Evolutionary conservation across 2,888 invertebrate species (phyloP), one percentile per base, ranked within the genome.

Genomic region (Silvanus unidentatus): DNA sequence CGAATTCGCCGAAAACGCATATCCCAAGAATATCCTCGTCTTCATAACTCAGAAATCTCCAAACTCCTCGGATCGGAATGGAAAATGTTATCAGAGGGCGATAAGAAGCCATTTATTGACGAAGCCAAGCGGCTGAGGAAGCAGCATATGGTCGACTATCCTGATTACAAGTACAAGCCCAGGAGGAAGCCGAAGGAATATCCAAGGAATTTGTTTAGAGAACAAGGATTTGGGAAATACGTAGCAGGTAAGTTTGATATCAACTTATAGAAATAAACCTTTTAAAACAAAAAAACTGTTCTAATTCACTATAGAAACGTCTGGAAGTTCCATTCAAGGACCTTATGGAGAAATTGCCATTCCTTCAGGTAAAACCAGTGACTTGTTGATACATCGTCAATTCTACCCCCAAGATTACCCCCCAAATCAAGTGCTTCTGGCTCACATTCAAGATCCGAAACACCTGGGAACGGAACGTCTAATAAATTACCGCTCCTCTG

Each of bases 61-160:
- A 91, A 91, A 64, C 73, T 87, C 10, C 72, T 91, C 4, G 91
- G 91, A 0, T 79, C 84, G 1, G 89, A 90, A 65, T 92, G 92
- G 92, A 92, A 92, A 69, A 73, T 84, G 42, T 69, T 92, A 37
- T 78, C 82, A 2, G 90, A 91, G 57, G 68, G 75, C 0, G 88
- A 90, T 58, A 92, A 92, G 64, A 72, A 86, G 42, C 91, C 91
- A 0, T 92, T 91, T 67, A 91, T 92, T 56, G 91, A 92, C 65
- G 91, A 92, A 70, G 91, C 92, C 0, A 92, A 92, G 64, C 53
- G 71, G 32, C 53, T 72, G 37, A 56, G 71, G 40, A 66, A 54
- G 45, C 70, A 72, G 45, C 72, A 72, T 51, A 71, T 71, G 69
- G 34, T 70, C n/a, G 71, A 72, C 51, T 64, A 71, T 64, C 72